Evolutionary conservation across 2,113 vertebrate genomes (phyloP).

Genomic region (Eurypyga helias): DNA sequence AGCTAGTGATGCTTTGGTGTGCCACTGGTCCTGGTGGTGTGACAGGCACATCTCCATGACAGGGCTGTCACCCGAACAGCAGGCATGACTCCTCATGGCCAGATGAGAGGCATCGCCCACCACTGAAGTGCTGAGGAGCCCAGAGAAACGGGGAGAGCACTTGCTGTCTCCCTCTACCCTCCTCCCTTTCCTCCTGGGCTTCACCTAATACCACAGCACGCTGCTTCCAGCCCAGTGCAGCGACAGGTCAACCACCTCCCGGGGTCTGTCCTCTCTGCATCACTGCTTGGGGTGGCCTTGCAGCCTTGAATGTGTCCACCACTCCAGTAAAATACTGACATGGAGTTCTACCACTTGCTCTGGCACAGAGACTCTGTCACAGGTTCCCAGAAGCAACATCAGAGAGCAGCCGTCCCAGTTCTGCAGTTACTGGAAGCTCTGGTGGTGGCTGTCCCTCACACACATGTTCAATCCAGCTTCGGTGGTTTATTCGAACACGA

Average conservation of each 20-base stretch:
- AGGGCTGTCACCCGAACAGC: neutral
- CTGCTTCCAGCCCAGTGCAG: neutral
- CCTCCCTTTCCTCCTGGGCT: neutral
- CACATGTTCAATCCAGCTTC: rapidly evolving
- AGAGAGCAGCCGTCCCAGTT: neutral
- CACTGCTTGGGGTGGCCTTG: neutral
- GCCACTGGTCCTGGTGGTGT: neutral
- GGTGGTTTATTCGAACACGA: neutral
- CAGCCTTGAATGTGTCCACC: neutral
- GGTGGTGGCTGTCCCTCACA: neutral
- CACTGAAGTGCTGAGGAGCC: neutral
- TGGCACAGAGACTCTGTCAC: neutral
- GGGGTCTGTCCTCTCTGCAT: neutral
- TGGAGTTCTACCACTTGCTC: neutral
- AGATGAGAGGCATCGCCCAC: neutral
- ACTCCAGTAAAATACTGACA: rapidly evolving
- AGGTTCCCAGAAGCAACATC: neutral
- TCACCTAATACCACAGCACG: neutral
- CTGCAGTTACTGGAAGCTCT: neutral
- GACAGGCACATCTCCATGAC: neutral
- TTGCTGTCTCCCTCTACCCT: neutral
- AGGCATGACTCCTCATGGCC: neutral
- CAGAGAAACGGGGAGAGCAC: neutral
- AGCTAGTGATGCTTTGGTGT: neutral
- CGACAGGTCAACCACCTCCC: rapidly evolving